Evolutionary conservation across 2,888 invertebrate genomes (phyloP).

Genomic region (Alviniconcha strummeri): DNA sequence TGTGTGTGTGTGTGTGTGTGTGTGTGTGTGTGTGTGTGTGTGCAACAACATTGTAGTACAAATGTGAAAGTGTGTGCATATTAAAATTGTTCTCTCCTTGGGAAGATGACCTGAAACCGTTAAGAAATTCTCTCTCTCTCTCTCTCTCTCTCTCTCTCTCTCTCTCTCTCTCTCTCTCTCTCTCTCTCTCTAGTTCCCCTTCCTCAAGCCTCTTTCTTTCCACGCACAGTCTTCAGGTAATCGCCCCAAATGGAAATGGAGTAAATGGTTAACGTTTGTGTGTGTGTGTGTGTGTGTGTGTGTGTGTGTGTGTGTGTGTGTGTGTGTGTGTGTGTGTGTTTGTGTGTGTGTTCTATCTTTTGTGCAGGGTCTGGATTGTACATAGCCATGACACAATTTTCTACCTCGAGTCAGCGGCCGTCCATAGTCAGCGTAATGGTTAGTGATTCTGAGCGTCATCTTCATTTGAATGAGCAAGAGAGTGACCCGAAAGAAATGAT

Average conservation of each 20-base stretch:
- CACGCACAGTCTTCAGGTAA: too few species aligned
- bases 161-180: too few species aligned
- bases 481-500: not conserved
- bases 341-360: not conserved
- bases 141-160: too few species aligned
- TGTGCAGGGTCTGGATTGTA: constrained; percentile 30
- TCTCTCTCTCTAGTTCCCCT: too few species aligned
- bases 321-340: not conserved
- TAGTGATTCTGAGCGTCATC: not conserved
- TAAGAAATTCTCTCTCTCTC: too few species aligned
- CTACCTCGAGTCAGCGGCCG: constrained; percentile 27
- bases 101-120: too few species aligned
- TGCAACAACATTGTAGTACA: not conserved
- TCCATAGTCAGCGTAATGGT: constrained; percentile 29
- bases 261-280: too few species aligned
- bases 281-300: not conserved
- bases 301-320: constrained; percentile 2
- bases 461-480: too few species aligned
- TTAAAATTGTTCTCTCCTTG: too few species aligned
- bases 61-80: too few species aligned
- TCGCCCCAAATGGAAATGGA: too few species aligned
- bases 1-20: not conserved
- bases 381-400: constrained; percentile 25
- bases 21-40: constrained; percentile 1
- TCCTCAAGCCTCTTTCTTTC: too few species aligned